Percentiles rank a stretch among this genome's conserved stretches.
Evolutionary conservation across 2,113 vertebrate genomes (phyloP).

Genomic region (Alaudala cheleensis): DNA sequence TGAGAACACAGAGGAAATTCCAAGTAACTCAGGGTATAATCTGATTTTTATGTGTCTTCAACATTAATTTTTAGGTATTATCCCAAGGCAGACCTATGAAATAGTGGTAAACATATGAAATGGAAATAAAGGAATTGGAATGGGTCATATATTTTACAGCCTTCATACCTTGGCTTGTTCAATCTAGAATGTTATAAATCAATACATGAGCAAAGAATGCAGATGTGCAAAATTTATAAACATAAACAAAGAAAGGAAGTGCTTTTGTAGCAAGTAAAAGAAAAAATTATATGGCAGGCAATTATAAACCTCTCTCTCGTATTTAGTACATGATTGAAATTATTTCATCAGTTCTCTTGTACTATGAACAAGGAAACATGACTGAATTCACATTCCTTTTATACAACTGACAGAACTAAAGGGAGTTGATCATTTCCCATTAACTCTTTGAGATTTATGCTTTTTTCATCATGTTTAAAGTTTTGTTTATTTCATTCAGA

Average conservation of each 20-base stretch:
- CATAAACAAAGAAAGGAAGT: neutral
- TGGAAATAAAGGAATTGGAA: neutral
- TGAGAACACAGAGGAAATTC: neutral
- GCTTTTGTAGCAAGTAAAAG: neutral
- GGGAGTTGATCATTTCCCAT: neutral
- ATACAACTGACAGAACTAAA: neutral
- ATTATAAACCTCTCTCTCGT: neutral
- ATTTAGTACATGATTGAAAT: neutral
- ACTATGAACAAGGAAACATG: neutral
- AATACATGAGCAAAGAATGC: accelerated
- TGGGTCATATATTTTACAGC: neutral
- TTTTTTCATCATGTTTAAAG: neutral
- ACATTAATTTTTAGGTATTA: neutral
- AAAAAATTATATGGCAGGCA: neutral
- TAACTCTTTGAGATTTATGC: neutral
- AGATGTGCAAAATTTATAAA: neutral
- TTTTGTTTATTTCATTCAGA: neutral
- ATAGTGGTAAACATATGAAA: neutral
- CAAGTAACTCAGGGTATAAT: neutral
- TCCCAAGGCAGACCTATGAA: neutral
- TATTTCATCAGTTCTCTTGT: neutral
- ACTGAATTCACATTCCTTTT: neutral
- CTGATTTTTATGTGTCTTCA: neutral
- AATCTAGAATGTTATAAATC: neutral
- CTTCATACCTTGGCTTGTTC: neutral